Evolutionary conservation across 2,888 invertebrate species (phyloP).

Genomic region (Hymenopus coronatus): DNA sequence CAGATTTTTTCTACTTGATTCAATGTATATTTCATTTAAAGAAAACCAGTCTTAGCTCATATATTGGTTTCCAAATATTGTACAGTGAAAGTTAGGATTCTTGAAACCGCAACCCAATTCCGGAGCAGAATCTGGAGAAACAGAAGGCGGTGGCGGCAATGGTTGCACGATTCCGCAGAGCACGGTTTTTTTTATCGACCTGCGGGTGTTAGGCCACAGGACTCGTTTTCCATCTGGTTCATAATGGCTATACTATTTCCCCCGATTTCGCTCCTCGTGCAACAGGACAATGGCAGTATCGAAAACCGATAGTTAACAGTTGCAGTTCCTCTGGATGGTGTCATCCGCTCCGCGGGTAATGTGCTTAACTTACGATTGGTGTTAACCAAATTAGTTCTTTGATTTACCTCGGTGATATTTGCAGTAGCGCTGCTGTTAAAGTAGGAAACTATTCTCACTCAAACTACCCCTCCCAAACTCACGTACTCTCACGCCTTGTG

Average conservation of each 20-base stretch:
- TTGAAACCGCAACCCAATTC: too few relatives aligned
- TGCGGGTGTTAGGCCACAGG: background rate
- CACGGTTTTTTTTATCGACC: background rate
- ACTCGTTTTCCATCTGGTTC: background rate
- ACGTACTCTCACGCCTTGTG: background rate
- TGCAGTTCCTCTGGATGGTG: background rate
- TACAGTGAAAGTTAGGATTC: too few relatives aligned
- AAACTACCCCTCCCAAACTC: background rate
- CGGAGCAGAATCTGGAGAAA: too few relatives aligned
- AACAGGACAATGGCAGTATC: background rate
- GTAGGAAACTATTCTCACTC: background rate
- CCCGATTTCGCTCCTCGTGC: background rate
- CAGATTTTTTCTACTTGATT: too few relatives aligned
- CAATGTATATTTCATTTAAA: too few relatives aligned
- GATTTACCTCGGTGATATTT: background rate
- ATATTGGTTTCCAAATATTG: too few relatives aligned
- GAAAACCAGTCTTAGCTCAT: too few relatives aligned
- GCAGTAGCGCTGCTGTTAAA: background rate
- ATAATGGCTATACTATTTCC: background rate
- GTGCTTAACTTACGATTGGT: background rate
- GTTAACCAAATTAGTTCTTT: background rate
- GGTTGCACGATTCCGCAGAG: background rate
- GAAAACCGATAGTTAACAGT: background rate
- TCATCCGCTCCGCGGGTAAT: background rate
- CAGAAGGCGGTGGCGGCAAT: background rate